phyloP scores from a whole-genome alignment of 37 sponge, comb jelly and placozoan genomes.

The Crambe crambe region DNA sequence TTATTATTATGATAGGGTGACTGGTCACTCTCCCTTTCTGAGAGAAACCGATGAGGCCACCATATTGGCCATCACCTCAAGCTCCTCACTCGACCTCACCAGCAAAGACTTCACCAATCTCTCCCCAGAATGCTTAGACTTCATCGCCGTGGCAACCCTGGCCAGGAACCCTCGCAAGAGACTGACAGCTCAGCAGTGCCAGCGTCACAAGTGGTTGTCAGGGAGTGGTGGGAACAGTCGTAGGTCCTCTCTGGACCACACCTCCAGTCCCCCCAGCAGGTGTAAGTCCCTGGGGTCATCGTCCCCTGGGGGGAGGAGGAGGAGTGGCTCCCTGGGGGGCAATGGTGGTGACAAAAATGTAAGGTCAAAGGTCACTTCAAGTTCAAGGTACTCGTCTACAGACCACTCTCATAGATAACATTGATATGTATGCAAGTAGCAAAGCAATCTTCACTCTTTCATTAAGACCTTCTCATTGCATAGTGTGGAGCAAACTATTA shows the following conservation, averaged over 20 bases:
- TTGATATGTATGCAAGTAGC: too few species aligned
- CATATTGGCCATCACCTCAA: constrained; percentile 27
- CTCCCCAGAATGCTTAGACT: constrained; percentile 44
- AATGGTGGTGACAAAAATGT: too few species aligned
- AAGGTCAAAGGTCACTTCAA: too few species aligned
- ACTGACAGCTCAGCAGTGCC: constrained; percentile 45
- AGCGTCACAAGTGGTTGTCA: constrained; percentile 49
- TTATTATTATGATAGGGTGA: constrained; percentile 35
- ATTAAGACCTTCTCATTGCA: too few species aligned
- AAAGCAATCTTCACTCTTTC: too few species aligned
- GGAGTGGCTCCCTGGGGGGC: too few species aligned
- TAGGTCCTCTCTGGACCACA: not conserved
- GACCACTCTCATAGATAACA: too few species aligned
- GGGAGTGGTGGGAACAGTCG: not conserved
- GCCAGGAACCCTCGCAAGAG: constrained; percentile 31
- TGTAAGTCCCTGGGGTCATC: not conserved
- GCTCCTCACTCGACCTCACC: constrained; percentile 2
- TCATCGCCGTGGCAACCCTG: constrained; percentile 17
- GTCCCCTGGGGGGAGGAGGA: too few species aligned
- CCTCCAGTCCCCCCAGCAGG: not conserved
- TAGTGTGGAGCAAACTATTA: too few species aligned
- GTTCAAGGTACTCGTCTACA: too few species aligned
- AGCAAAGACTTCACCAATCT: constrained; percentile 16
- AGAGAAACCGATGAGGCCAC: constrained; percentile 45
- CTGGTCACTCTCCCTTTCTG: constrained; percentile 60